Evolutionary conservation across 2,113 vertebrate species (phyloP).

Genomic region (Pholis gunnellus): DNA sequence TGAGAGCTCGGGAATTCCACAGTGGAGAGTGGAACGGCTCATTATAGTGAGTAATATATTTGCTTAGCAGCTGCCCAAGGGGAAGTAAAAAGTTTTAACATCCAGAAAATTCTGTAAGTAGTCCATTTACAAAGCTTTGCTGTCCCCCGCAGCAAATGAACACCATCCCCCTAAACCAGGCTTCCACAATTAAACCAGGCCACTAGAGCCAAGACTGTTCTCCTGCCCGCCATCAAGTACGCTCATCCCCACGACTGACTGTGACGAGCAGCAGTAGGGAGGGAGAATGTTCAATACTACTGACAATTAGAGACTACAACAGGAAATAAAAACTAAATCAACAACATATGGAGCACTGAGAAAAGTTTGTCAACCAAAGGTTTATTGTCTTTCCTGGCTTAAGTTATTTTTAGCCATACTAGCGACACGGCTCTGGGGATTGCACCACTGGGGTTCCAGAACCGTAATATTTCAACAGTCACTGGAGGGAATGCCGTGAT

Average conservation of each 20-base stretch:
- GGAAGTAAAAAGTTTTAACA: slow-evolving; percentile 71
- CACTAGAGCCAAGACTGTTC: slow-evolving; percentile 54
- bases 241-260: slow-evolving; percentile 49
- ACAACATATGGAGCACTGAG: neutral
- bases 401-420: neutral
- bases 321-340: neutral
- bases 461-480: neutral
- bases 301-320: slow-evolving; percentile 14
- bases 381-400: neutral
- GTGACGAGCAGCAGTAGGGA: slow-evolving; percentile 11
- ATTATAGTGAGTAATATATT: slow-evolving; percentile 80
- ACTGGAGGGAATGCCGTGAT: neutral
- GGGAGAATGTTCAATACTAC: slow-evolving; percentile 18
- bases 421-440: too few relatives aligned
- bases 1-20: slow-evolving; percentile 63
- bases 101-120: slow-evolving; percentile 76
- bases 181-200: slow-evolving; percentile 67
- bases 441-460: neutral
- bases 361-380: neutral
- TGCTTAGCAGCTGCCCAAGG: slow-evolving; percentile 70
- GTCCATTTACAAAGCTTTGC: slow-evolving; percentile 73
- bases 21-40: slow-evolving; percentile 65
- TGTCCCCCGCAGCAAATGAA: slow-evolving; percentile 70
- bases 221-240: slow-evolving; percentile 45
- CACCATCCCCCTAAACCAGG: slow-evolving; percentile 47